Evolutionary conservation across 2,888 invertebrate species (phyloP), one percentile per base, ranked within the genome.

Genomic region (Byasa hedistus): DNA sequence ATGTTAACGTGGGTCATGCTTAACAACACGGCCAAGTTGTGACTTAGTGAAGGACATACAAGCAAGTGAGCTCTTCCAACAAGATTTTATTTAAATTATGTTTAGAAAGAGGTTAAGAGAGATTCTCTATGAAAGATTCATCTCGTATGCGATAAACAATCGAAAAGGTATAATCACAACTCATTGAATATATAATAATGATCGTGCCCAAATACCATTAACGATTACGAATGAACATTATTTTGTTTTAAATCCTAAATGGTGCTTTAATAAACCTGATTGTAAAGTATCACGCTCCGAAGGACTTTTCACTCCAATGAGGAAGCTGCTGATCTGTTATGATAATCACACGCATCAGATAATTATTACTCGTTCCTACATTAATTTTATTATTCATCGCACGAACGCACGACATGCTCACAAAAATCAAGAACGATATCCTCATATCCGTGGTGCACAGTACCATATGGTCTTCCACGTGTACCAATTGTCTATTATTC

Each of bases 1-100:
- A 81, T 82, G 54, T 54, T 65, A 58, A 65, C 52, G 27, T 66
- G 59, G 58, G 51, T 55, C 74, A 22, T 36, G 24, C 60, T 57
- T 44, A 27, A 57, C 57, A n/a, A 57, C 51, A 48, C 27, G 63
- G 23, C 59, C 24, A 54, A 51, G 51, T 32, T 55, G 52, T 61
- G 39, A 63, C 59, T 54, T 39, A 51, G 36, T 19, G 59, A 55
- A 57, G 57, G 3, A 48, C 52, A 52, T 60, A 23, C 44, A 62
- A 62, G 44, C 12, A 19, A 32, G 19, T 54, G 44, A 36, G 56
- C 62, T 66, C 66, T 66, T 66, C 55, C 59, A 60, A 66, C 63
- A 59, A 63, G 59, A 66, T 66, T 58, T 66, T 62, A 22, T 66
- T 62, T 62, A 66, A 57, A 27, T 57, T 57, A 36, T 27, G 27